Conservation (phyloP, 1,140 invertebrate genomes). For the Zaprionus kolodkinae region DNA sequence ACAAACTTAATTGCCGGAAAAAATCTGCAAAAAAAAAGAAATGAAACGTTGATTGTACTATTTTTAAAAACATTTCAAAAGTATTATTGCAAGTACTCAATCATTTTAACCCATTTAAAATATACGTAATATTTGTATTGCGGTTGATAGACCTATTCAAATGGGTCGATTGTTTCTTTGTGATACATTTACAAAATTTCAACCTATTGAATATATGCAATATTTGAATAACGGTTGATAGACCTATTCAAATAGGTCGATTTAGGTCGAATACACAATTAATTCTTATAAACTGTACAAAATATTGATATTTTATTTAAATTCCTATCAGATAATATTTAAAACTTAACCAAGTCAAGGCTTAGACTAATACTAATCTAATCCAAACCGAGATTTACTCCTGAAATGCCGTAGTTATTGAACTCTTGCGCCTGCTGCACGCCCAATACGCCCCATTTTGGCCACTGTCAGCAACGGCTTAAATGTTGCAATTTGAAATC, state of each 20-base stretch:
- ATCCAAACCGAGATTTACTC: neutral
- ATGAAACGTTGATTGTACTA: neutral
- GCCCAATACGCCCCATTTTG: neutral
- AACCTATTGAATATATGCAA: no score
- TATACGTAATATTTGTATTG: no score
- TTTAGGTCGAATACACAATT: no score
- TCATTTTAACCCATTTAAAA: neutral
- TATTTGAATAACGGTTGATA: no score
- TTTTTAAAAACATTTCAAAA: neutral
- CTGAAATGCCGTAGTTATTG: constrained; percentile 21
- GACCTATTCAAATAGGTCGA: no score
- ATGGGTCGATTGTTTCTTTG: no score
- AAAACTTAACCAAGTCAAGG: neutral
- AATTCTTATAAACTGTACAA: no score
- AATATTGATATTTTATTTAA: neutral
- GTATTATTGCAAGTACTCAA: neutral
- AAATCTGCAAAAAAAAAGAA: neutral
- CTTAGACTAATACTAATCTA: neutral
- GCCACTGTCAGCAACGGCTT: neutral
- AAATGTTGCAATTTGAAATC: constrained; percentile 67
- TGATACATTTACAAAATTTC: no score
- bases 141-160: no score
- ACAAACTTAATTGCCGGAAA: constrained; percentile 5
- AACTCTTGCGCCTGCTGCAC: constrained; percentile 8
- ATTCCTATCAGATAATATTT: neutral